Conservation (phyloP, 2,797 vertebrate species). For the Dromococcyx pavoninus region DNA sequence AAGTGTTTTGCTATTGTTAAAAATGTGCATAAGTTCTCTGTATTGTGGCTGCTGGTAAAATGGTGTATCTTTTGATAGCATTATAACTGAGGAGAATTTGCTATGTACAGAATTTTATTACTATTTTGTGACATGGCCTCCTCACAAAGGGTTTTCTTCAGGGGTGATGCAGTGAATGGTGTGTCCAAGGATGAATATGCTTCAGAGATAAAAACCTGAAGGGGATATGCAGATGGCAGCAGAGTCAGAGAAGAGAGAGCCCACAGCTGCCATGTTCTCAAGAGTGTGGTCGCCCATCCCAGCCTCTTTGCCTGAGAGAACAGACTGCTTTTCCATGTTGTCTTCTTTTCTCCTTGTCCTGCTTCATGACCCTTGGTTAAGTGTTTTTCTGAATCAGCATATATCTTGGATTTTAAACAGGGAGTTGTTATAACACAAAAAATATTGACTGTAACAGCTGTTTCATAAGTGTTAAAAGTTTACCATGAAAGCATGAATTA, state of each 20-base stretch:
- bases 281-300: background rate
- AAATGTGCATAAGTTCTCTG: background rate
- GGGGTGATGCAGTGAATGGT: background rate
- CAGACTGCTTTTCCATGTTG: background rate
- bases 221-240: background rate
- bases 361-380: background rate
- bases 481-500: constrained; percentile 40
- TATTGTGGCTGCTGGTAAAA: background rate
- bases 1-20: background rate
- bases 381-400: background rate
- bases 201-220: background rate
- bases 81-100: background rate
- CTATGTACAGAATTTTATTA: background rate
- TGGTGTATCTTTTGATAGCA: background rate
- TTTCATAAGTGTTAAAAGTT: constrained; percentile 41
- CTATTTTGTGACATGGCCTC: background rate
- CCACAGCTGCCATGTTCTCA: background rate
- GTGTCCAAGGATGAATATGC: background rate
- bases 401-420: background rate
- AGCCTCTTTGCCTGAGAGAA: background rate
- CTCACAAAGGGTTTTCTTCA: background rate
- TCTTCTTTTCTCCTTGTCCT: background rate
- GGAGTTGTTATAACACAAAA: background rate
- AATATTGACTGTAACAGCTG: constrained; percentile 41
- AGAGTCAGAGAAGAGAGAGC: background rate